Conservation (phyloP, 2,797 vertebrate genomes). For the Euphonia xanthogaster region DNA sequence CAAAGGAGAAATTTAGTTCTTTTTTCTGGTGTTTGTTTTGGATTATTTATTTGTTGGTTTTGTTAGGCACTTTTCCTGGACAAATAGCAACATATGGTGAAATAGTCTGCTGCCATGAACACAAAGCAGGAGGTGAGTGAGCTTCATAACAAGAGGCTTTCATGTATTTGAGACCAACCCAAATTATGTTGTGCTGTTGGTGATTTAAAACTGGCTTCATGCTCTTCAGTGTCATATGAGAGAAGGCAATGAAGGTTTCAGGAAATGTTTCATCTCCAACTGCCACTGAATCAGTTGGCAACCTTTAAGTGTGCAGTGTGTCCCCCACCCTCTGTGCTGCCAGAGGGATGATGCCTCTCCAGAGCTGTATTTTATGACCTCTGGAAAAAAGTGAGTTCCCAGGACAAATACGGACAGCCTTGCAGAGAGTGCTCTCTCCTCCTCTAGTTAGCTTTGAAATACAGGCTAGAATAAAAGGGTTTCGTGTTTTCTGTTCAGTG, state of each 20-base stretch:
- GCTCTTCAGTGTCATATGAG: neutral
- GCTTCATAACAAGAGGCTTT: neutral
- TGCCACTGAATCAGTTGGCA: neutral
- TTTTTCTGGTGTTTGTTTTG: conserved; percentile 14
- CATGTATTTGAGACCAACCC: neutral
- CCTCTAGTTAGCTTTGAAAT: neutral
- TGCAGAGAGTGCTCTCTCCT: neutral
- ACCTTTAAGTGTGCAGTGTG: neutral
- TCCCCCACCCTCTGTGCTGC: accelerated
- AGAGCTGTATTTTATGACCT: neutral
- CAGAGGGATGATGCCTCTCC: neutral
- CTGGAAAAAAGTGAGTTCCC: neutral
- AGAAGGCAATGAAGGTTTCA: neutral
- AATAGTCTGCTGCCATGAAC: conserved; percentile 2
- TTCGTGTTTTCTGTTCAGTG: neutral
- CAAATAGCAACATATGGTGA: conserved; percentile 41
- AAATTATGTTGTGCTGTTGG: neutral
- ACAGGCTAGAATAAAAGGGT: neutral
- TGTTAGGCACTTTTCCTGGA: neutral
- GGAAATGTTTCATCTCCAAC: neutral
- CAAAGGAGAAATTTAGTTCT: neutral
- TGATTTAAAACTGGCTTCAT: neutral
- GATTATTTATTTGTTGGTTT: conserved; percentile 16
- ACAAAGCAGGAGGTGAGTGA: neutral
- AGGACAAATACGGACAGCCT: neutral